These are phyloP conservation scores for Sebastolobus altivelis DNA, from an alignment of 2,797 vertebrate genomes.

Conservation along the genomic window DNA sequence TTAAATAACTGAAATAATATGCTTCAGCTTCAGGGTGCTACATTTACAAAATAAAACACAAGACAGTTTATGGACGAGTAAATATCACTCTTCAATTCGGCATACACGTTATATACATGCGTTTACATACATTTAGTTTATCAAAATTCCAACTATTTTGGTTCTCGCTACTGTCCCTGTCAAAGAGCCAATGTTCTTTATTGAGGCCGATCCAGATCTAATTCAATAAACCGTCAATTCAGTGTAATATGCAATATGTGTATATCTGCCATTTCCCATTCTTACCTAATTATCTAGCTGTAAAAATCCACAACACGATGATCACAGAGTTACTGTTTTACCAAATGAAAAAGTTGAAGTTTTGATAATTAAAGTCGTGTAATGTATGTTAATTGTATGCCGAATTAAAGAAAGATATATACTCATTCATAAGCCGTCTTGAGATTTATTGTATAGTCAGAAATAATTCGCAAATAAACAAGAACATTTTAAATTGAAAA, in stretches of 20 bases:
- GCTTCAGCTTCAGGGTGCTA: too few species aligned
- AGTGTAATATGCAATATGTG: not conserved
- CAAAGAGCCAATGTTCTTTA: too few species aligned
- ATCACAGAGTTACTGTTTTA: too few species aligned
- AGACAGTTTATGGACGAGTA: fast-evolving
- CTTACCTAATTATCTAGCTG: too few species aligned
- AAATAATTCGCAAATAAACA: not conserved
- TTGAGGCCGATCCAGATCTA: not conserved
- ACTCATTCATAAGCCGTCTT: not conserved
- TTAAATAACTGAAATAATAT: too few species aligned
- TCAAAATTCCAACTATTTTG: not conserved
- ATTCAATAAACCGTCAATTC: not conserved
- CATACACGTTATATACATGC: too few species aligned
- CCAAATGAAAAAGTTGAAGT: not conserved
- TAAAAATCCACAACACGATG: not conserved
- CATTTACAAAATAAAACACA: not conserved
- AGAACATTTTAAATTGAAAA: not conserved
- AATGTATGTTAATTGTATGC: not conserved
- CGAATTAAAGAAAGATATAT: not conserved
- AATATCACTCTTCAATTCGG: not conserved
- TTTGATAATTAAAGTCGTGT: not conserved
- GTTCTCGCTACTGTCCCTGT: too few species aligned
- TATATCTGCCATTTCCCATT: too few species aligned
- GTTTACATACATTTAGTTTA: not conserved
- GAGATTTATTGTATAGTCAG: fast-evolving